Base-by-base conservation (phyloP, 2,888 invertebrate species). In the Aphelenchoides bicaudatus region DNA sequence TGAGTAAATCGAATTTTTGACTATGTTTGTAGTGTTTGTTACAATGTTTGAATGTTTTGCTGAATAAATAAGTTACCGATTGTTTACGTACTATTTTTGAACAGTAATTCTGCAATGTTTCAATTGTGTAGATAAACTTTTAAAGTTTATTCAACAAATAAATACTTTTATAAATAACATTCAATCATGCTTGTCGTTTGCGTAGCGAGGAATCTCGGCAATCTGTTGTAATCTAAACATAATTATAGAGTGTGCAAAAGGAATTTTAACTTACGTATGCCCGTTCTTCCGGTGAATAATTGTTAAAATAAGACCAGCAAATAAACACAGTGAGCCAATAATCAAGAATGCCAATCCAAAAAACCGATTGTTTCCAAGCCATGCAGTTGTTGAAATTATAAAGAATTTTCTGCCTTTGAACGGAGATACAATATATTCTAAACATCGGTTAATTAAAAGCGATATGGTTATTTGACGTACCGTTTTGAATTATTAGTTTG, bases 341-440 rank as follows among this genome's bases (percentile, higher is more conserved):
- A 92, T 91, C 68, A 98, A 90, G 80, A 96, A 98, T 2, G 94
- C 92, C 66, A 93, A 90, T 39, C 96, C 96, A 25, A 98, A 84
- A 83, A 98, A 96, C 3, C 91, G 90, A 82, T 98, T 98, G 25
- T 94, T 94, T 46, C 96, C 96, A 39, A 96, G 84, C 70, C 94
- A 85, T 0, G 93, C 93, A 0, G 94, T 94, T 4, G 91, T 94
- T 49, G 94, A 91, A 59, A 98, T 85, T 72, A 96, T 88, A 85
- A 98, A 88, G 48, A 87, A 85, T 80, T 98, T 98, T 2, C 87
- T 87, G n/a, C 96, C 96, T 75, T 88, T 87, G 82, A 96, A 98
- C 55, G 87, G 86, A 1, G 86, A 86, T 23, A 96, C 96, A 2
- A 90, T 88, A 82, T 92, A 98, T 67, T 78, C 84, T 83, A 69